Base-by-base conservation (phyloP, 1,140 invertebrate genomes). In the Amphibalanus amphitrite region DNA sequence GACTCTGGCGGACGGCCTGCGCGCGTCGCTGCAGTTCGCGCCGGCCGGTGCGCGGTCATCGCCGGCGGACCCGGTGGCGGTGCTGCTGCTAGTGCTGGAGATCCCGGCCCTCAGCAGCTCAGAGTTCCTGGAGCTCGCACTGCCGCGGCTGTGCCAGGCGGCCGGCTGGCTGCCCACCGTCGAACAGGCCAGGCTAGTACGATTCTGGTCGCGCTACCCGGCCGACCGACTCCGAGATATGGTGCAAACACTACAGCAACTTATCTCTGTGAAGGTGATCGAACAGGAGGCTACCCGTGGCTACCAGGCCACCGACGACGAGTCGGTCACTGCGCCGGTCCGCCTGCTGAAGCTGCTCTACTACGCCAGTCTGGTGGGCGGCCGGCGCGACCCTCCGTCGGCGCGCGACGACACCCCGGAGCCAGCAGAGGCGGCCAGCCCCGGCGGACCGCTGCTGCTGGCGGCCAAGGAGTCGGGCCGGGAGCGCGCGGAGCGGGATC, bases 81-180 rank as follows among this genome's bases (percentile, higher is more conserved):
- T 91, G 65, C 88, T 95, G 75, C 82, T 94, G 29, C 92, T 95
- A 73, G 87, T 93, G 26, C 90, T 93, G 78, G 92, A 96, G 82
- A 89, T 94, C 74, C 91, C 91, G 13, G 86, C 87, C 71, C 83
- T 94, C 30, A 88, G 90, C 76, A 86, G 84, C 71, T 85, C 85
- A 33, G 91, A 93, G 78, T 93, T 90, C 79, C 80, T 93, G 75
- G 92, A 94, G 79, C 85, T 85, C 40, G 90, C 89, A 0, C 81
- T 93, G 68, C 90, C 91, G 17, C 86, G 87, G 74, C 80, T 95
- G 59, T 94, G 92, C 75, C 86, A 89, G 77, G 90, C 90, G 8
- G 85, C 88, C 0, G 85, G 87, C 72, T 84, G 85, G 76, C 81
- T 95, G 73, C 85, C 90, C 0, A 76, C 91, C 0, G 80, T 84